These are phyloP conservation scores for Apogon talboti DNA, from an alignment of 2,797 vertebrate genomes.

Conservation along the genomic window DNA sequence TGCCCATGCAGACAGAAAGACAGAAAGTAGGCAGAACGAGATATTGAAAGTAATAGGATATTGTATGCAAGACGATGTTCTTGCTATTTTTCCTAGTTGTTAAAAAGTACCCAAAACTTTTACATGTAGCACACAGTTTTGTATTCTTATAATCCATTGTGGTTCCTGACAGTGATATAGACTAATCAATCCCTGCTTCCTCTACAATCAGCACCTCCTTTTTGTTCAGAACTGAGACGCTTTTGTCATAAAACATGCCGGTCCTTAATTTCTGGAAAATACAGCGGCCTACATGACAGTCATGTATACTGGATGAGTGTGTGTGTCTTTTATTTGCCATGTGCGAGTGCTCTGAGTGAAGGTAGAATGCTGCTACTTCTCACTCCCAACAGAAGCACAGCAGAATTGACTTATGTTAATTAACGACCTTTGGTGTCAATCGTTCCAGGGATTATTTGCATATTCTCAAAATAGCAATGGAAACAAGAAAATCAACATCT, in stretches of 20 bases:
- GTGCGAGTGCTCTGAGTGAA: conserved; percentile 36
- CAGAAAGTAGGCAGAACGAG: background rate
- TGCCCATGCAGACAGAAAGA: background rate
- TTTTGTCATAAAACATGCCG: too few relatives aligned
- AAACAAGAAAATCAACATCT: conserved; percentile 69
- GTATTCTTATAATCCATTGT: too few relatives aligned
- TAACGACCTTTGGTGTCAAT: conserved; percentile 80
- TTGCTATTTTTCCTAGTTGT: too few relatives aligned
- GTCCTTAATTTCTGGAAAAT: too few relatives aligned
- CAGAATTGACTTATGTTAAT: conserved; percentile 81
- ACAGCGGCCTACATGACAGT: too few relatives aligned
- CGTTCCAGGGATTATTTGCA: conserved; percentile 73
- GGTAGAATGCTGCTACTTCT: conserved; percentile 50
- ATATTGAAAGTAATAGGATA: background rate
- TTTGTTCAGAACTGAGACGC: too few relatives aligned
- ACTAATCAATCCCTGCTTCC: too few relatives aligned
- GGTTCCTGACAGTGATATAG: too few relatives aligned
- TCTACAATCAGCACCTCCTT: too few relatives aligned
- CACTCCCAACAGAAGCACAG: conserved; percentile 62
- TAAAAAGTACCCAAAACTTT: too few relatives aligned
- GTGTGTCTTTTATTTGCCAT: conserved; percentile 40
- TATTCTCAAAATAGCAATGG: conserved; percentile 73
- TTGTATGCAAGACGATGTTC: background rate
- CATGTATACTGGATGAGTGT: background rate
- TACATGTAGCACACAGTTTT: too few relatives aligned